Conservation (phyloP, 2,888 invertebrate species). For the Hofmannophila pseudospretella region DNA sequence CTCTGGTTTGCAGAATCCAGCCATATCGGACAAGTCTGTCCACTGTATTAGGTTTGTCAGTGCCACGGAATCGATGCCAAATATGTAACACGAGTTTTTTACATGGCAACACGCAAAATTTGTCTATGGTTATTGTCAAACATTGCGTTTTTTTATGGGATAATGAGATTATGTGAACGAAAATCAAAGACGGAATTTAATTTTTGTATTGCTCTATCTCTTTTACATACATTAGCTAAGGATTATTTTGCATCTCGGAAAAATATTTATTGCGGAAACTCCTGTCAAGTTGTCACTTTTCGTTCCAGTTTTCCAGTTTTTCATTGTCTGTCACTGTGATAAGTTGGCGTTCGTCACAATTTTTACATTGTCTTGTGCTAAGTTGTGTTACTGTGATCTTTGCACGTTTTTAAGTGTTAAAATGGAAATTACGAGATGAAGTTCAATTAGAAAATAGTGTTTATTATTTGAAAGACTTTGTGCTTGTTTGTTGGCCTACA, state of each 20-base stretch:
- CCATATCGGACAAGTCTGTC: too few relatives aligned
- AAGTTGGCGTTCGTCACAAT: slow-evolving; percentile 18
- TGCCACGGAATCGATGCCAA: too few relatives aligned
- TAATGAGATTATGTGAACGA: neutral
- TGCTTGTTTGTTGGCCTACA: neutral
- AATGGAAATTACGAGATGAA: slow-evolving; percentile 7
- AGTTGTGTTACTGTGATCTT: slow-evolving; percentile 36
- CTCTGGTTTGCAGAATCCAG: too few relatives aligned
- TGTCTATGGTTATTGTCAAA: neutral
- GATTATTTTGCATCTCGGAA: slow-evolving; percentile 11
- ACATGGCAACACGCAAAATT: neutral
- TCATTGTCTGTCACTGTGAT: slow-evolving; percentile 15
- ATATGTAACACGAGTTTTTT: too few relatives aligned
- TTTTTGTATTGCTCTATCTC: slow-evolving; percentile 7
- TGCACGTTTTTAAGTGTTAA: slow-evolving; percentile 19
- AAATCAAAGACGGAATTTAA: neutral
- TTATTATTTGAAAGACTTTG: neutral
- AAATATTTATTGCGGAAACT: slow-evolving; percentile 8
- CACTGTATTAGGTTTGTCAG: too few relatives aligned
- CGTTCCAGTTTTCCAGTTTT: slow-evolving; percentile 11
- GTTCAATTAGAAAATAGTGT: neutral
- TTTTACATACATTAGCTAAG: neutral
- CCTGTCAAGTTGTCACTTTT: slow-evolving; percentile 20
- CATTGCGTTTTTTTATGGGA: neutral
- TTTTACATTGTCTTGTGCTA: slow-evolving; percentile 22